Conservation (phyloP, 2,113 vertebrate genomes). For the Solea senegalensis region DNA sequence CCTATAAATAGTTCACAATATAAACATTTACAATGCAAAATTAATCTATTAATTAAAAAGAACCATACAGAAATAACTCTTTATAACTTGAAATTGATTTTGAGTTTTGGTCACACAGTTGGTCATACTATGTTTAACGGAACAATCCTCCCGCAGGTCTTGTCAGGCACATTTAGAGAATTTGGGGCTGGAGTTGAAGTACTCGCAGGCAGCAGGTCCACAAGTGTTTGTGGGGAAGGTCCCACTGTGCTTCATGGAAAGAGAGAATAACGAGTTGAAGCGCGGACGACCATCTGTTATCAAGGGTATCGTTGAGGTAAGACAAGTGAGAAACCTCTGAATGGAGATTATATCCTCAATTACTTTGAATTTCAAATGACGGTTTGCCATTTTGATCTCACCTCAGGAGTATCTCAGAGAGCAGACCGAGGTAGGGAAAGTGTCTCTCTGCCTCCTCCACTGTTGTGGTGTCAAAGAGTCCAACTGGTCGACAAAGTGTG, state of each 20-base stretch:
- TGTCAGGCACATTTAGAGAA: slow-evolving; percentile 83
- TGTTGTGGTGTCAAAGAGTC: background rate
- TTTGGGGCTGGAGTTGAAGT: slow-evolving; percentile 88
- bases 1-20: too few species aligned
- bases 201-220: slow-evolving; percentile 78
- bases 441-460: background rate
- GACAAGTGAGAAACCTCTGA: background rate
- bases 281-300: slow-evolving; percentile 87
- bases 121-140: background rate
- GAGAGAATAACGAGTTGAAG: slow-evolving; percentile 89
- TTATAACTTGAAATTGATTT: too few species aligned
- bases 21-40: too few species aligned
- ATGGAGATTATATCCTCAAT: background rate
- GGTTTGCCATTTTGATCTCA: slow-evolving; percentile 16
- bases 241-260: slow-evolving; percentile 92
- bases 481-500: background rate
- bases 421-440: slow-evolving; percentile 88
- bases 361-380: background rate
- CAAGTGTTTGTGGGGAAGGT: slow-evolving; percentile 87
- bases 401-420: slow-evolving; percentile 92
- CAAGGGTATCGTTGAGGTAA: slow-evolving; percentile 89
- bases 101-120: too few species aligned
- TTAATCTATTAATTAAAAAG: too few species aligned
- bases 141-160: slow-evolving; percentile 79
- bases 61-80: too few species aligned